A percentile compares a stretch with the other conserved stretches of the same genome.
These are phyloP conservation scores for Tryphoninae sp. DNA, from an alignment of 2,888 invertebrate species.

Conservation along the genomic window DNA sequence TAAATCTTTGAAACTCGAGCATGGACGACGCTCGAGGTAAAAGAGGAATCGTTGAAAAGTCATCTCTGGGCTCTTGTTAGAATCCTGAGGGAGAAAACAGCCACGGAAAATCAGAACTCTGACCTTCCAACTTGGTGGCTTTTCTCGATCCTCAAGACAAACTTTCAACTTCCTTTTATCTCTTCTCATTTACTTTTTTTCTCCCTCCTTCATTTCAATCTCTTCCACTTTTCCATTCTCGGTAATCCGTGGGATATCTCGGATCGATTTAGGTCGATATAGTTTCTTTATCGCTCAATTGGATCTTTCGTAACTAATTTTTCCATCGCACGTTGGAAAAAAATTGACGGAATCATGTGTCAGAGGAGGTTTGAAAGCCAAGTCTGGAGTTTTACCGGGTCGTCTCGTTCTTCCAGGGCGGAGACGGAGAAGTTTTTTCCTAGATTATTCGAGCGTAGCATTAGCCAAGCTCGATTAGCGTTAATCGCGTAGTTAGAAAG, in stretches of 20 bases:
- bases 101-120: conserved; percentile 33
- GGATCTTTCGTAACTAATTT: too few species aligned
- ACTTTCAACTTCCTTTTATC: conserved; percentile 15
- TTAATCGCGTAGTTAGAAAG: conserved; percentile 24
- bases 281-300: too few species aligned
- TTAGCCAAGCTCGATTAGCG: conserved; percentile 48
- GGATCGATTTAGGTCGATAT: not conserved
- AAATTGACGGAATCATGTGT: too few species aligned
- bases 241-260: not conserved
- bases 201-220: not conserved
- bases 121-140: conserved; percentile 21
- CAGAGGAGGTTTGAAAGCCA: too few species aligned
- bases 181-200: not conserved
- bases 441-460: conserved; percentile 34
- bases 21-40: not conserved
- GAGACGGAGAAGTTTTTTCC: not conserved
- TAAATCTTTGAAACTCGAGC: conserved; percentile 19
- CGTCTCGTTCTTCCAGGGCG: too few species aligned
- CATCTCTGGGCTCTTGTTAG: conserved; percentile 2
- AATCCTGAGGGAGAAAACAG: not conserved
- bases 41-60: conserved; percentile 37
- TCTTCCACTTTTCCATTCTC: not conserved
- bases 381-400: too few species aligned
- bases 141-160: conserved; percentile 1
- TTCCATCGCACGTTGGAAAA: too few species aligned